phyloP scores from a whole-genome alignment of 2,113 vertebrate species.

The Alligator sinensis region DNA sequence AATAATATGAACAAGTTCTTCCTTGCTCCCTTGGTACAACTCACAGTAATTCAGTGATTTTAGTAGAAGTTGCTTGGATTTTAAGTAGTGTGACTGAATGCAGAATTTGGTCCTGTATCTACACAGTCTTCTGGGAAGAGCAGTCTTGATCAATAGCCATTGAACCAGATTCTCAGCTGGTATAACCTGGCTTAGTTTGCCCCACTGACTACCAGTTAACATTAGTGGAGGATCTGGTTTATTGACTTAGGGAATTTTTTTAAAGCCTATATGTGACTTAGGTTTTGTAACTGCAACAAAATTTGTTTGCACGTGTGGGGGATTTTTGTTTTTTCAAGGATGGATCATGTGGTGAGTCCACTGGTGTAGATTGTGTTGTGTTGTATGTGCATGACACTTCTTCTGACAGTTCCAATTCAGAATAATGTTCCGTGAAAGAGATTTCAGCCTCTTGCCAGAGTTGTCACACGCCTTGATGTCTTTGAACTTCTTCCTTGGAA shows the following conservation, averaged over 20 bases:
- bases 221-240: neutral
- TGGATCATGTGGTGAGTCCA: neutral
- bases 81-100: constrained; percentile 13
- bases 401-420: constrained; percentile 47
- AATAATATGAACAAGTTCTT: constrained; percentile 7
- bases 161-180: neutral
- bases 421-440: constrained; percentile 62
- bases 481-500: constrained; percentile 75
- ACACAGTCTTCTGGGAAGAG: constrained; percentile 12
- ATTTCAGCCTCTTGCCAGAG: constrained; percentile 65
- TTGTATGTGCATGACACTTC: constrained; percentile 25
- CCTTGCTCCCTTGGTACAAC: neutral
- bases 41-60: neutral
- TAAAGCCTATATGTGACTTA: neutral
- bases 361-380: constrained; percentile 36
- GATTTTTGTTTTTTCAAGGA: neutral
- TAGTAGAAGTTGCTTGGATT: neutral
- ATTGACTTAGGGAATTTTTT: neutral
- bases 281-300: neutral
- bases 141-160: constrained; percentile 3
- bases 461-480: constrained; percentile 71
- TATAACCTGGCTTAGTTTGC: neutral
- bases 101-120: constrained; percentile 5
- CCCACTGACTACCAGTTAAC: neutral
- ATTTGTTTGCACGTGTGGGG: neutral